These are phyloP conservation scores for Pongo abelii DNA, from an alignment of 2,113 vertebrate species.

Conservation along the genomic window DNA sequence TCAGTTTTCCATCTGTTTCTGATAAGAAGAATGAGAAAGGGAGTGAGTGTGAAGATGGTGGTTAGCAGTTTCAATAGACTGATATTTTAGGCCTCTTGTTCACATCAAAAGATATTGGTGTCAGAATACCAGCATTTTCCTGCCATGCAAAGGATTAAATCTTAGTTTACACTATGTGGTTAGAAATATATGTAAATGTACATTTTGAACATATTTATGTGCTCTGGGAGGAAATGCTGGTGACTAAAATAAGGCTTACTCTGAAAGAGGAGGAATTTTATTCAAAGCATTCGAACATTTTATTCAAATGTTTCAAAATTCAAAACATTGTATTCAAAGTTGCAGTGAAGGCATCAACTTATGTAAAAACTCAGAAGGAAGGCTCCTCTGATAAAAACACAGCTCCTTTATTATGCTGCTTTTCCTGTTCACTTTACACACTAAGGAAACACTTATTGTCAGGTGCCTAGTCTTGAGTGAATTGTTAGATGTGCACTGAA, in stretches of 20 bases:
- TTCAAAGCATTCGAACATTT: not conserved
- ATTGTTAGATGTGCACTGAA: conserved; percentile 40
- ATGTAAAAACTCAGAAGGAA: conserved; percentile 19
- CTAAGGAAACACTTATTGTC: not conserved
- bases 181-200: not conserved
- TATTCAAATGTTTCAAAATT: not conserved
- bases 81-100: not conserved
- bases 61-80: not conserved
- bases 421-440: not conserved
- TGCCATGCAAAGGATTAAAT: not conserved
- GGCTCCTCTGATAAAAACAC: not conserved
- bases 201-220: not conserved
- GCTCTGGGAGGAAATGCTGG: not conserved
- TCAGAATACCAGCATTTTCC: not conserved
- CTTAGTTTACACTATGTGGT: not conserved
- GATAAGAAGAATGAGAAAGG: not conserved
- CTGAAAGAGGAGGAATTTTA: not conserved
- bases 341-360: not conserved
- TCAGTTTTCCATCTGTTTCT: not conserved
- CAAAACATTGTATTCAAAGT: not conserved
- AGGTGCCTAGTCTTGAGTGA: conserved; percentile 24
- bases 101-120: not conserved
- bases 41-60: not conserved
- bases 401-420: not conserved
- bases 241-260: conserved; percentile 4